Conservation (phyloP, 2,888 invertebrate species). For the Unio delphinus region DNA sequence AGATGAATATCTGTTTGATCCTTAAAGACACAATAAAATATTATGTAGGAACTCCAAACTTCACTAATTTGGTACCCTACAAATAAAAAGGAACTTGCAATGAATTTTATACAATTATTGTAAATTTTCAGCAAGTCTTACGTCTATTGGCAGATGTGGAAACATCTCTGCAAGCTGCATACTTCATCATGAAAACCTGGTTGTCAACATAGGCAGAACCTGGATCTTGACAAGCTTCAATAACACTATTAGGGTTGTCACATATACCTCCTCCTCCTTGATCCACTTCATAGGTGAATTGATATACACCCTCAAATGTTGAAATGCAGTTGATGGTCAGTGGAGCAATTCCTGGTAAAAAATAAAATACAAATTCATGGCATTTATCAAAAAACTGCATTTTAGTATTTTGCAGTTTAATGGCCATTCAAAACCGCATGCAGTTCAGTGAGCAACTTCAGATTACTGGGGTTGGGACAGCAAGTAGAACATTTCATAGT, state of each 20-base stretch:
- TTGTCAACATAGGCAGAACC: conserved; percentile 97
- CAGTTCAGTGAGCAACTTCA: too few relatives aligned
- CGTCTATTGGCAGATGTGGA: conserved; percentile 53
- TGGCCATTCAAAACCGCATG: too few relatives aligned
- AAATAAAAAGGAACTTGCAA: too few relatives aligned
- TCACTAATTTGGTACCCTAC: too few relatives aligned
- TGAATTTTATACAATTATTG: neutral
- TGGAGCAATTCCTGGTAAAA: conserved; percentile 47
- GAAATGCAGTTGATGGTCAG: conserved; percentile 67
- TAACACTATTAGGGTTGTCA: conserved; percentile 86
- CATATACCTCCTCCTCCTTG: conserved; percentile 75
- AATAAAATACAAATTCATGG: conserved; percentile 1
- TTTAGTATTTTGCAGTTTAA: too few relatives aligned
- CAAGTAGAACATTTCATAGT: too few relatives aligned
- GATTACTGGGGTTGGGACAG: too few relatives aligned
- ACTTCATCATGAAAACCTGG: conserved; percentile 96
- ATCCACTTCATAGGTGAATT: conserved; percentile 68
- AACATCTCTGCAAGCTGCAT: conserved; percentile 81
- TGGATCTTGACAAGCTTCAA: conserved; percentile 94
- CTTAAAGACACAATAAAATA: too few relatives aligned
- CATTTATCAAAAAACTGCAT: too few relatives aligned
- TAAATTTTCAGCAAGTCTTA: conserved; percentile 28
- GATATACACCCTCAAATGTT: conserved; percentile 70
- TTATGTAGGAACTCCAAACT: too few relatives aligned
- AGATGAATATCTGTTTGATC: too few relatives aligned